Base-by-base conservation (phyloP, 1,140 invertebrate species). In the Trichomalopsis sarcophagae region DNA sequence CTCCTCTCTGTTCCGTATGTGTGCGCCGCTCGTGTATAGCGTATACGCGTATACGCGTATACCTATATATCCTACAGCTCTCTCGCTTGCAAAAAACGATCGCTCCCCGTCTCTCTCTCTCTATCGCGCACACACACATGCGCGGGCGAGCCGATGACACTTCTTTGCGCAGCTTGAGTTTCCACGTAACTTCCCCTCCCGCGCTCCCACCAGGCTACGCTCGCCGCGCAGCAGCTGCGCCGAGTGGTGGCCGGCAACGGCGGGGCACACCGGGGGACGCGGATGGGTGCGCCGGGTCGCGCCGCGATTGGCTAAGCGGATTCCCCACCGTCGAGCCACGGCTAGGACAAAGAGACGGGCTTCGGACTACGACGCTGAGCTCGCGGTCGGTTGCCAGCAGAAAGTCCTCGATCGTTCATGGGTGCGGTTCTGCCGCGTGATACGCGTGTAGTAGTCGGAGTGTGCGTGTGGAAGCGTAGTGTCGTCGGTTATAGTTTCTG, bases 401-500 rank as follows among this genome's bases (percentile, higher is more conserved):
- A 92, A 91, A 91, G 91, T 92, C 88, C 86, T 89, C 88, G 90
- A 86, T 86, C 84, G 84, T 91, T 82, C 86, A 74, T 89, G 89
- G 86, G 89, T 91, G 88, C 88, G 90, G 88, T 88, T 86, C 77
- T 44, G 6, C 21, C 78, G 55, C n/a, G 75, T 17, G 75, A 68
- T 76, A 74, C 62, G 82, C 69, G 75, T 55, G 21, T 74, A 9
- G 23, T 7, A 4, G 73, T 69, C 30, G 17, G 73, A 81, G 79
- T 27, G 84, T 69, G 78, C 27, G 79, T 76, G 40, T n/a, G 71
- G 23, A 50, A 33, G n/a, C 33, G 69, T 66, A 47, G 62, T 13
- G 78, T 44, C 68, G 33, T 73, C 27, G 62, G 62, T 81, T 36
- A 66, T 71, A 40, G 55, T 62, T 62, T 62, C 55, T 7, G 17